Conservation (phyloP, 2,113 vertebrate species). For the Pygoscelis adeliae region DNA sequence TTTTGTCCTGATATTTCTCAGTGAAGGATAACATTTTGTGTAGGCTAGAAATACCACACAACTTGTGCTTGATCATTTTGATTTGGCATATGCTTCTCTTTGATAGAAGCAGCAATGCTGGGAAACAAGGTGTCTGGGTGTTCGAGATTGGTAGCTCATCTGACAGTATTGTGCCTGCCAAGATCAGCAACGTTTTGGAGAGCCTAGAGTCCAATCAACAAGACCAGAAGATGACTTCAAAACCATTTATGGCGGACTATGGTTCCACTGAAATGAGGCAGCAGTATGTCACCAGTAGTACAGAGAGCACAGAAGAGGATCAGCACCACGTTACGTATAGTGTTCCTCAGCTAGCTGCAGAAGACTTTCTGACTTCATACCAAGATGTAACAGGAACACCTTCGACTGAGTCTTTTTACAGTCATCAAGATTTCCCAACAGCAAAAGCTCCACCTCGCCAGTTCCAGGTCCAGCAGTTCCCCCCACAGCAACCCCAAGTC, state of each 20-base stretch:
- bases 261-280: constrained; percentile 58
- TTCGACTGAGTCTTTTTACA: constrained; percentile 13
- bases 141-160: constrained; percentile 87
- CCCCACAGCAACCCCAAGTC: constrained; percentile 79
- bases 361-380: constrained; percentile 2
- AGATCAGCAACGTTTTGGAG: constrained; percentile 61
- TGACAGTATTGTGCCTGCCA: constrained; percentile 77
- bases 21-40: background rate
- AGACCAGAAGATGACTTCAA: constrained; percentile 49
- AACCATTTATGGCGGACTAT: constrained; percentile 22
- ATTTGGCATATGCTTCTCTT: background rate
- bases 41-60: background rate
- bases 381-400: constrained; percentile 31
- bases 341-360: background rate
- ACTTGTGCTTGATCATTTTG: background rate
- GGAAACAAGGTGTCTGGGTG: constrained; percentile 86
- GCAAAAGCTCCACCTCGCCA: constrained; percentile 71
- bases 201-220: background rate
- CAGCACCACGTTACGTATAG: background rate
- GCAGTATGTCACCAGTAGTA: constrained; percentile 14
- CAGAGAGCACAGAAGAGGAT: constrained; percentile 31
- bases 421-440: background rate
- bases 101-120: constrained; percentile 87
- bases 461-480: constrained; percentile 67
- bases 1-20: background rate